Percentiles rank a stretch among this genome's conserved stretches.
Conservation (phyloP, 2,797 vertebrate genomes). For the Danionella dracula region DNA sequence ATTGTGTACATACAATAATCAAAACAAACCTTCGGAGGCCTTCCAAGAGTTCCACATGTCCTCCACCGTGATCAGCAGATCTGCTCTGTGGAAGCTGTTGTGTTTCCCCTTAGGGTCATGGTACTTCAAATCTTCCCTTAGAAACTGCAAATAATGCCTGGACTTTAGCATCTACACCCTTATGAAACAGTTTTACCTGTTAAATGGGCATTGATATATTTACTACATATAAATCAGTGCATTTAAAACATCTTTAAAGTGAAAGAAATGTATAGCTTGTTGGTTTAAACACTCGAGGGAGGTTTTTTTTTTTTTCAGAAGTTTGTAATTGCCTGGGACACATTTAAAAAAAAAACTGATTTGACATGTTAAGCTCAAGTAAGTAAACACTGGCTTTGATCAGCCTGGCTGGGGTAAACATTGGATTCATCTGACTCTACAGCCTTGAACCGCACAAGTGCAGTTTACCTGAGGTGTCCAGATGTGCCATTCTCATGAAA, state of each 20-base stretch:
- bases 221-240: too few relatives aligned
- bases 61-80: constrained; percentile 88
- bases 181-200: too few relatives aligned
- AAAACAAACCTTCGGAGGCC: constrained; percentile 74
- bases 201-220: too few relatives aligned
- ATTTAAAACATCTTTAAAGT: too few relatives aligned
- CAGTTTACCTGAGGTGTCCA: constrained; percentile 25
- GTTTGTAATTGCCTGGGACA: too few relatives aligned
- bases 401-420: neutral
- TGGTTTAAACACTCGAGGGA: too few relatives aligned
- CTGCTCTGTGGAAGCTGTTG: constrained; percentile 86
- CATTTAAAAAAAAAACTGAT: neutral
- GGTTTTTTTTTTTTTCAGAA: too few relatives aligned
- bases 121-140: constrained; percentile 85
- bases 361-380: neutral
- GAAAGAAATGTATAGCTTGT: too few relatives aligned
- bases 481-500: constrained; percentile 29
- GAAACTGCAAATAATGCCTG: constrained; percentile 68
- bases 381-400: neutral
- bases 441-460: constrained; percentile 21
- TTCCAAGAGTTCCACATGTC: constrained; percentile 92
- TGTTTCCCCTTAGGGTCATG: constrained; percentile 84
- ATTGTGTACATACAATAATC: neutral
- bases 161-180: neutral
- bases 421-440: neutral